phyloP scores from a whole-genome alignment of 1,140 invertebrate species.

The Zaprionus tsacasi region DNA sequence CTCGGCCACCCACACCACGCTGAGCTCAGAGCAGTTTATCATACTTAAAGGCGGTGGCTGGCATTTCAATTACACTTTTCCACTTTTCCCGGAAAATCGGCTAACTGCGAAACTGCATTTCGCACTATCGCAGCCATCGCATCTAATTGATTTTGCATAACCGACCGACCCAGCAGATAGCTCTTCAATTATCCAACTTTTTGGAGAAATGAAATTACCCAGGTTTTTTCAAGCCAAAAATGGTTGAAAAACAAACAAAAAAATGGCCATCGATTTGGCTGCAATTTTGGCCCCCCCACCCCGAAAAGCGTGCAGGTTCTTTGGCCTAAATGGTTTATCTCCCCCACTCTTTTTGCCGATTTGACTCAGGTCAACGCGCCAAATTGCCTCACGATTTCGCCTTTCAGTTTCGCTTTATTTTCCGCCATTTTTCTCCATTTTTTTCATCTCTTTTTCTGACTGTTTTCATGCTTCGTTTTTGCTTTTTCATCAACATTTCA shows the following conservation, averaged over 20 bases:
- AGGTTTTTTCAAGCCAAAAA: slow-evolving; percentile 6
- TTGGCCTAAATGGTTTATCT: slow-evolving; percentile 54
- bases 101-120: slow-evolving; percentile 34
- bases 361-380: neutral
- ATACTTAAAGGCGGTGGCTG: slow-evolving; percentile 18
- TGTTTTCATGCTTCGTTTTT: neutral
- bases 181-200: slow-evolving; percentile 67
- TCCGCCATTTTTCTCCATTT: slow-evolving; percentile 15
- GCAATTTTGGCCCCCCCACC: neutral
- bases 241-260: too few relatives aligned
- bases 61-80: slow-evolving; percentile 56
- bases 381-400: slow-evolving; percentile 4
- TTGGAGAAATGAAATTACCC: slow-evolving; percentile 63
- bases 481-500: too few relatives aligned
- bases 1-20: neutral
- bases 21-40: slow-evolving; percentile 7
- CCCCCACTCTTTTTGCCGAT: neutral
- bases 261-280: slow-evolving; percentile 1
- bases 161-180: neutral
- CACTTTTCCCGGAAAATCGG: neutral
- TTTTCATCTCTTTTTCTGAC: too few relatives aligned
- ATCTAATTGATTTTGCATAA: slow-evolving; percentile 68
- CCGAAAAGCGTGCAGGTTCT: neutral
- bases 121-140: slow-evolving; percentile 22
- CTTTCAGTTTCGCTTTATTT: slow-evolving; percentile 23